Percentiles rank a stretch among this genome's conserved stretches.
Evolutionary conservation across 92 coral and sea anemone genomes (phyloP).

Genomic region (Epizoanthus scotinus): DNA sequence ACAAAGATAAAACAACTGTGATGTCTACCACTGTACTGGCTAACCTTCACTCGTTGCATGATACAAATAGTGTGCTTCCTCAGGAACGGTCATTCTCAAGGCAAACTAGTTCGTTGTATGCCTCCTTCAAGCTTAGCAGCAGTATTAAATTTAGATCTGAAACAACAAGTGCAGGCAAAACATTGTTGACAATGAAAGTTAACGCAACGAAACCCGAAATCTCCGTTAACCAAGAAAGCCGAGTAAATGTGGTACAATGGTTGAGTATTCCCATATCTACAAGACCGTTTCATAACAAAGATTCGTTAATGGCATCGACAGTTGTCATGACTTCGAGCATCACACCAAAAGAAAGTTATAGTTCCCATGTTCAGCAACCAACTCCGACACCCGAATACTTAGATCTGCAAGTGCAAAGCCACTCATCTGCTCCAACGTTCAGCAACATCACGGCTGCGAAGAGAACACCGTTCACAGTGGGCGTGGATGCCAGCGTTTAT

Average conservation of each 20-base stretch:
- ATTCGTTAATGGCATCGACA: neutral
- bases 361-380: neutral
- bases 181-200: neutral
- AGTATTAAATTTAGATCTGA: constrained; percentile 9
- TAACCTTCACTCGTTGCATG: neutral
- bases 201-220: neutral
- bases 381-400: neutral
- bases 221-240: neutral
- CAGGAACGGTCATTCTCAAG: neutral
- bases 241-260: neutral
- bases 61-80: neutral
- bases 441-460: neutral
- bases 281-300: neutral
- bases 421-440: neutral
- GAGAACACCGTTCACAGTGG: neutral
- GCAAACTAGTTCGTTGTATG: neutral
- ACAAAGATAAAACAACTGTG: neutral
- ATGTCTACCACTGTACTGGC: neutral
- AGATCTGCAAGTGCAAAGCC: neutral
- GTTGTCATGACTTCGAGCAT: neutral
- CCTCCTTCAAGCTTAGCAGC: neutral
- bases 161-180: neutral
- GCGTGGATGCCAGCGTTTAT: neutral
- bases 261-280: neutral
- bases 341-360: neutral